phyloP scores from a whole-genome alignment of 2,113 vertebrate genomes.

The Dicentrarchus labrax region DNA sequence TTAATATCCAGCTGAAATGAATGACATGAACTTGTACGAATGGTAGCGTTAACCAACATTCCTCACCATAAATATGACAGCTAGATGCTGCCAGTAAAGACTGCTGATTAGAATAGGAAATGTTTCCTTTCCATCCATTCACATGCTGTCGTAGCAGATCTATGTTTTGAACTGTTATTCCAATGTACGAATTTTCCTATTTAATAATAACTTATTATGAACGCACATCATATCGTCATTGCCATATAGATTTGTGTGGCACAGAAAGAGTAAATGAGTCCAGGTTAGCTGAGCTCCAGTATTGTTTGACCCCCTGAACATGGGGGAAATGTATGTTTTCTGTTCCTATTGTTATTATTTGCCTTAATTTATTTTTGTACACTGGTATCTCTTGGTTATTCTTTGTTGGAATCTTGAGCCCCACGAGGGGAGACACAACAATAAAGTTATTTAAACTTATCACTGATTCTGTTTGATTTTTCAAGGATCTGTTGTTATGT shows the following conservation, averaged over 20 bases:
- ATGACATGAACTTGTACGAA: neutral
- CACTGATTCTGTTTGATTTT: neutral
- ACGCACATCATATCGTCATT: neutral
- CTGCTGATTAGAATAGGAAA: neutral
- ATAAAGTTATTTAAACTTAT: slow-evolving; percentile 65
- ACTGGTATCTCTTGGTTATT: slow-evolving; percentile 24
- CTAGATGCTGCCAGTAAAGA: neutral
- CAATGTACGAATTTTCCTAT: slow-evolving; percentile 30
- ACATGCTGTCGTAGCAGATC: neutral
- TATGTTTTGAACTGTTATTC: neutral
- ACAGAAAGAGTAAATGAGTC: neutral
- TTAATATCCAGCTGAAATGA: neutral
- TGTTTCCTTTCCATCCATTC: neutral
- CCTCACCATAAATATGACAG: neutral
- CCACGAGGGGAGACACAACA: slow-evolving; percentile 15
- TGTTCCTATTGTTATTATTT: slow-evolving; percentile 40
- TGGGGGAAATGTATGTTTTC: slow-evolving; percentile 28
- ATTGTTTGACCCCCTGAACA: neutral
- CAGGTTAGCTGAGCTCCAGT: neutral
- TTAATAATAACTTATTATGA: slow-evolving; percentile 73
- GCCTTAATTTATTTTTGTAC: slow-evolving; percentile 83
- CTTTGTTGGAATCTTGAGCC: slow-evolving; percentile 49
- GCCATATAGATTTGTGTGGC: neutral
- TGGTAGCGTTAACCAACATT: slow-evolving; percentile 6
- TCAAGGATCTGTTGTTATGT: neutral